Conservation (phyloP, 2,888 invertebrate genomes). For the Drosophila silvestris region DNA sequence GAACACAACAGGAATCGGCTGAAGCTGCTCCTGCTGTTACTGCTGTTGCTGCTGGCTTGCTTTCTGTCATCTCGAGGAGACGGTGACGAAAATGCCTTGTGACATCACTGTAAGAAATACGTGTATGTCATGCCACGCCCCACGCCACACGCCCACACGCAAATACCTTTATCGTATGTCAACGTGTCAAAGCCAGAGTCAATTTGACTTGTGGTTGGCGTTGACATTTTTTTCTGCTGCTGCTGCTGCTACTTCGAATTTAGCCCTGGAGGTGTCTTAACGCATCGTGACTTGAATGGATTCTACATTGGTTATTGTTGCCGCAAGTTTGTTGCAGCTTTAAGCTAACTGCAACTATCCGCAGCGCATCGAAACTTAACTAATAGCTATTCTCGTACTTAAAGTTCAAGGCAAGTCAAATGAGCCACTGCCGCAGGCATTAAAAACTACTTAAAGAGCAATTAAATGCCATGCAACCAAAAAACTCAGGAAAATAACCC, state of each 20-base stretch:
- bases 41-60: slow-evolving; percentile 12
- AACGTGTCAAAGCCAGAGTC: slow-evolving; percentile 81
- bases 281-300: slow-evolving; percentile 29
- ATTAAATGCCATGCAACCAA: slow-evolving; percentile 57
- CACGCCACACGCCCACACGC: slow-evolving; percentile 19
- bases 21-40: slow-evolving; percentile 1
- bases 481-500: slow-evolving; percentile 24
- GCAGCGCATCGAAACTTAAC: slow-evolving; percentile 9
- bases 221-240: slow-evolving; percentile 47
- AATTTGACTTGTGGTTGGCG: slow-evolving; percentile 77
- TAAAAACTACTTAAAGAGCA: slow-evolving; percentile 71
- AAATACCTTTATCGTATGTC: slow-evolving; percentile 79
- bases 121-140: slow-evolving; percentile 31
- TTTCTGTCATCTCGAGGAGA: slow-evolving; percentile 20
- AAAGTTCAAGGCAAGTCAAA: slow-evolving; percentile 8
- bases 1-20: slow-evolving; percentile 33
- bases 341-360: slow-evolving; percentile 19
- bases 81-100: slow-evolving; percentile 74
- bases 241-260: slow-evolving; percentile 24
- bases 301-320: slow-evolving; percentile 24
- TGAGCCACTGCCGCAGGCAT: slow-evolving; percentile 33
- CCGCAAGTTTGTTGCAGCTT: slow-evolving; percentile 45
- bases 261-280: slow-evolving; percentile 34
- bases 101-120: slow-evolving; percentile 76
- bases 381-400: no score